Percentiles rank a stretch among this genome's conserved stretches.
Evolutionary conservation across 2,888 invertebrate genomes (phyloP).

Genomic region (Epirrhoe tristata): DNA sequence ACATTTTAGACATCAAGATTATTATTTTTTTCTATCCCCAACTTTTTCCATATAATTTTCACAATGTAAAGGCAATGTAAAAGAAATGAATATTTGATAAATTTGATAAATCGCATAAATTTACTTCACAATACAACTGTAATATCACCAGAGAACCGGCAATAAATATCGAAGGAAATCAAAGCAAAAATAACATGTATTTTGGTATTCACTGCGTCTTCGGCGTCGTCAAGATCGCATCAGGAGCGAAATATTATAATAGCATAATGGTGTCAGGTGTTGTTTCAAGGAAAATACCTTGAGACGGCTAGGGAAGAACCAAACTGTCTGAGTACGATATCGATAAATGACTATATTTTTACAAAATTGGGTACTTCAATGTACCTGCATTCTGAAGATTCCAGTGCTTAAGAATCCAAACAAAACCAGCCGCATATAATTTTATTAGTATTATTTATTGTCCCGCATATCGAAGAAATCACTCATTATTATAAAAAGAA

Average conservation of each 20-base stretch:
- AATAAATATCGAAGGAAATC: conserved; percentile 71
- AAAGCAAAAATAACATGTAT: conserved; percentile 49
- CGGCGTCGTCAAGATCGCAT: conserved; percentile 81
- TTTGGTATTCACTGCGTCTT: conserved; percentile 81
- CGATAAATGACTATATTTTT: conserved; percentile 39
- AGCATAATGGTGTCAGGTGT: conserved; percentile 83
- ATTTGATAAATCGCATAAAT: too few relatives aligned
- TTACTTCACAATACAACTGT: conserved; percentile 58
- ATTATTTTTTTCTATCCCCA: not conserved
- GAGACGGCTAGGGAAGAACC: conserved; percentile 20
- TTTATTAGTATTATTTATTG: too few relatives aligned
- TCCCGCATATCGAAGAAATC: too few relatives aligned
- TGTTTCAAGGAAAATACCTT: conserved; percentile 64
- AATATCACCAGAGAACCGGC: conserved; percentile 68
- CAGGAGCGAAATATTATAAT: conserved; percentile 83
- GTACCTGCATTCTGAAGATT: too few relatives aligned
- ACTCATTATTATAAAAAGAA: too few relatives aligned
- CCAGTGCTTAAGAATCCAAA: too few relatives aligned
- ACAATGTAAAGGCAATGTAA: too few relatives aligned
- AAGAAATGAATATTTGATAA: too few relatives aligned
- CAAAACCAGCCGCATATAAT: too few relatives aligned
- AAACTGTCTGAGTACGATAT: conserved; percentile 45
- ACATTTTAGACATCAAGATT: not conserved
- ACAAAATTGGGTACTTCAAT: not conserved
- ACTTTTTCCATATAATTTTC: conserved; percentile 22